Conservation (phyloP, 2,888 invertebrate genomes). For the Xanthorhoe spadicearia region DNA sequence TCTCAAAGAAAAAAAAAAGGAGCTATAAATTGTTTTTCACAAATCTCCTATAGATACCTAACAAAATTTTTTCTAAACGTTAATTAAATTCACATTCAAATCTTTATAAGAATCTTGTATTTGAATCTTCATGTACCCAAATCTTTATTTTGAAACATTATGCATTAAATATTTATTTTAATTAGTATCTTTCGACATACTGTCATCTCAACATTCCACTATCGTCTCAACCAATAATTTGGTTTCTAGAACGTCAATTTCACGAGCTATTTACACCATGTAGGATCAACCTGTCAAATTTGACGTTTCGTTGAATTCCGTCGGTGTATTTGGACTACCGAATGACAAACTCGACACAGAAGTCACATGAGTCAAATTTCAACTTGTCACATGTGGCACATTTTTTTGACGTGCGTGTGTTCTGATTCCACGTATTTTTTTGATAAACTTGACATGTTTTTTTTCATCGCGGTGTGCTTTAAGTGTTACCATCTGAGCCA, state of each 20-base stretch:
- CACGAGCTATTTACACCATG: slow-evolving; percentile 66
- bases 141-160: too few species aligned
- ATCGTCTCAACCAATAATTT: slow-evolving; percentile 9
- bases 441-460: slow-evolving; percentile 52
- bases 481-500: slow-evolving; percentile 38
- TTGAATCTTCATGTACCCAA: too few species aligned
- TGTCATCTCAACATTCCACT: not conserved
- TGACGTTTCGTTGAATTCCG: slow-evolving; percentile 70
- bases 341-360: slow-evolving; percentile 60
- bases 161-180: too few species aligned
- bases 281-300: slow-evolving; percentile 58
- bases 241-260: slow-evolving; percentile 58
- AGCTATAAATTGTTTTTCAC: too few species aligned
- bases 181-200: not conserved
- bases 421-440: slow-evolving; percentile 53
- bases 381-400: slow-evolving; percentile 65
- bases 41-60: too few species aligned
- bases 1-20: not conserved
- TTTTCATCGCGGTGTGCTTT: slow-evolving; percentile 49
- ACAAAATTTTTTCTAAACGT: too few species aligned
- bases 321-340: slow-evolving; percentile 58
- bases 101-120: too few species aligned
- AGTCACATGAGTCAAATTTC: slow-evolving; percentile 68
- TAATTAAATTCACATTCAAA: too few species aligned
- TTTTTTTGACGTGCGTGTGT: slow-evolving; percentile 62